A percentile compares a stretch with the other conserved stretches of the same genome.
These are phyloP conservation scores for Crotalus horridus DNA, from an alignment of 2,113 vertebrate species.

Conservation along the genomic window DNA sequence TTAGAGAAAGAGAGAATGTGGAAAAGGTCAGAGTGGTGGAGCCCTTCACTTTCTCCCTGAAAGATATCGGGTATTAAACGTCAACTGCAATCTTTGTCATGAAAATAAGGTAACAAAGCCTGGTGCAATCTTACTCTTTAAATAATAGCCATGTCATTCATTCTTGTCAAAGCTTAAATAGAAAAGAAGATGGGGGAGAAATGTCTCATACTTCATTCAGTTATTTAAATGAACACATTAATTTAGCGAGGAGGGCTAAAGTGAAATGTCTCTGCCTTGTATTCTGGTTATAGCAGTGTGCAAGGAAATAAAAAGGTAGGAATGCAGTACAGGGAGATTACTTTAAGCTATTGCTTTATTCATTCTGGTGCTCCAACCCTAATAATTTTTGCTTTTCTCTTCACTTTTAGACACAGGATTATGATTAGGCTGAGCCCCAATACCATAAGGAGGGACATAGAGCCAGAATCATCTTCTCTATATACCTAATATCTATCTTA, in stretches of 20 bases:
- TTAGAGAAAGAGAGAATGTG: constrained; percentile 49
- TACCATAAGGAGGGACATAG: neutral
- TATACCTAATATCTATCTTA: neutral
- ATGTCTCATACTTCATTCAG: neutral
- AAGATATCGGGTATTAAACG: constrained; percentile 52
- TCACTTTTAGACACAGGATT: neutral
- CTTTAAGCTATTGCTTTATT: constrained; percentile 8
- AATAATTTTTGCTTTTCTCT: neutral
- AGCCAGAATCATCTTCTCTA: neutral
- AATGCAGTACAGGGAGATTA: neutral
- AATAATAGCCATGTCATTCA: constrained; percentile 52
- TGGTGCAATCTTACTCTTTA: constrained; percentile 36
- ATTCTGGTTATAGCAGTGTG: neutral
- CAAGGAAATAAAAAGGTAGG: neutral
- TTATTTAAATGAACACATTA: constrained; percentile 35
- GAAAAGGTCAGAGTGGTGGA: constrained; percentile 53
- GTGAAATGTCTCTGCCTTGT: neutral
- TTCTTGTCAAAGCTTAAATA: constrained; percentile 18
- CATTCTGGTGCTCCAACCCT: neutral
- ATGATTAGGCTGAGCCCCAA: neutral
- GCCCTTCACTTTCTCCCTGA: constrained; percentile 48
- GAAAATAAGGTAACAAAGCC: constrained; percentile 54
- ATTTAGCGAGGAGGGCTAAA: neutral
- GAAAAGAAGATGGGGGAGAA: neutral
- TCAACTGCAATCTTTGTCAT: constrained; percentile 58